A percentile compares a stretch with the other conserved stretches of the same genome.
These are phyloP conservation scores for Octodonta nipae DNA, from an alignment of 2,888 invertebrate species.

Conservation along the genomic window DNA sequence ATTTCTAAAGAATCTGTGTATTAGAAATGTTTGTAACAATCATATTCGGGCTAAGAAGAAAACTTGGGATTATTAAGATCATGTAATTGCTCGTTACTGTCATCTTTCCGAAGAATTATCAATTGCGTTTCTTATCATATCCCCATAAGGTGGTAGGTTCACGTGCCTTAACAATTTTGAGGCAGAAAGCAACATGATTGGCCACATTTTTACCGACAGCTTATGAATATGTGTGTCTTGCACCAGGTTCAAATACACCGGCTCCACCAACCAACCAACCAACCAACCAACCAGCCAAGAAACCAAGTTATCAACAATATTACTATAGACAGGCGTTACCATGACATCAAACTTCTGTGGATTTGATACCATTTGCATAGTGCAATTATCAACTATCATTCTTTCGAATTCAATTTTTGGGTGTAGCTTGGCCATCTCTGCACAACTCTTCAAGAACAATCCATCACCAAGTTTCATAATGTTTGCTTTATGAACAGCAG, in stretches of 20 bases:
- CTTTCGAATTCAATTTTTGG: constrained; percentile 88
- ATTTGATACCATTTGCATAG: constrained; percentile 97
- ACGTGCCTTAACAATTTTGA: constrained; percentile 59
- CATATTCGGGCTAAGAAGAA: no score
- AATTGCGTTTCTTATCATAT: constrained; percentile 64
- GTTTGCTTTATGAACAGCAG: constrained; percentile 98
- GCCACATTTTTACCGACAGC: constrained; percentile 92
- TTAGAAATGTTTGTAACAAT: no score
- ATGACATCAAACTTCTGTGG: constrained; percentile 98
- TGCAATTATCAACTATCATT: constrained; percentile 98
- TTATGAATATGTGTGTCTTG: constrained; percentile 88
- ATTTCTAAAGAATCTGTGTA: no score
- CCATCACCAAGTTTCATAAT: constrained; percentile 99
- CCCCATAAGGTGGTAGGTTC: constrained; percentile 66
- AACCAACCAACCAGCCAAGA: no score
- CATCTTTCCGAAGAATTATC: no score
- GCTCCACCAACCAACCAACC: constrained; percentile 95
- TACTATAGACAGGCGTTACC: constrained; percentile 94
- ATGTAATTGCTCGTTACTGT: no score
- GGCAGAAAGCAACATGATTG: constrained; percentile 82
- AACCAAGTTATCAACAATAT: constrained; percentile 93
- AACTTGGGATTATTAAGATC: no score
- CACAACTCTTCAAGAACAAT: constrained; percentile 78
- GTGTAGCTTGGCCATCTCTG: constrained; percentile 76
- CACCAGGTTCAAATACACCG: constrained; percentile 86